Base-by-base conservation (phyloP, 2,888 invertebrate genomes). In the Galerucella calmariensis region DNA sequence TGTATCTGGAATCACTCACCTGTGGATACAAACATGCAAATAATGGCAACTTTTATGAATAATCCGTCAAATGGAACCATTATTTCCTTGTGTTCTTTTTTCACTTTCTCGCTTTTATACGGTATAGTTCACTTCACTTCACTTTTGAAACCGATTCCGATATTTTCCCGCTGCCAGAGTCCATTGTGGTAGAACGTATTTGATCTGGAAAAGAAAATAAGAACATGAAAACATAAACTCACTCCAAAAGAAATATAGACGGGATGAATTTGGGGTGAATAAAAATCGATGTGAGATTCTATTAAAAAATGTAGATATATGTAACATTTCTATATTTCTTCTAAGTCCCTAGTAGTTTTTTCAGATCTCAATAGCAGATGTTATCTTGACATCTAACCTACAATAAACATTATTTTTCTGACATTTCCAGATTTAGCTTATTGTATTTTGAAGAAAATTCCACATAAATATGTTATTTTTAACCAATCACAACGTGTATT, bases 11-110 rank as follows among this genome's bases (percentile, higher is more conserved):
- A 35, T 35, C 35, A 75, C 82, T 83, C 78, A 84, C 84, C 84
- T 81, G 81, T 80, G 74, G 82, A 79, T 69, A 81, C 81, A 75
- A 83, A 81, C 79, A 82, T 82, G 35, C 82, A 81, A 67, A 84
- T 77, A 71, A 84, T 79, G 65, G 79, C 79, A 65, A 81, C 78
- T 79, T 81, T 84, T 66, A 83, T 61, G 24, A 84, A 68, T 61
- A 83, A 74, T 75, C 82, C 82, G 67, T 83, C 83, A 35, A 78
- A 73, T 65, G 79, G 78, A 75, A 82, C 78, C 84, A n/a, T n/a
- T n/a, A 83, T 84, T 72, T 75, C 71, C 71, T 62, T 71, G 41
- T 61, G 51, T 65, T 76, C 61, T 68, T 70, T 77, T 53, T 56
- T 63, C 35, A n/a, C n/a, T n/a, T n/a, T n/a, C n/a, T n/a, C n/a